Base-by-base conservation (phyloP, 2,888 invertebrate genomes). In the Lymantria dispar region DNA sequence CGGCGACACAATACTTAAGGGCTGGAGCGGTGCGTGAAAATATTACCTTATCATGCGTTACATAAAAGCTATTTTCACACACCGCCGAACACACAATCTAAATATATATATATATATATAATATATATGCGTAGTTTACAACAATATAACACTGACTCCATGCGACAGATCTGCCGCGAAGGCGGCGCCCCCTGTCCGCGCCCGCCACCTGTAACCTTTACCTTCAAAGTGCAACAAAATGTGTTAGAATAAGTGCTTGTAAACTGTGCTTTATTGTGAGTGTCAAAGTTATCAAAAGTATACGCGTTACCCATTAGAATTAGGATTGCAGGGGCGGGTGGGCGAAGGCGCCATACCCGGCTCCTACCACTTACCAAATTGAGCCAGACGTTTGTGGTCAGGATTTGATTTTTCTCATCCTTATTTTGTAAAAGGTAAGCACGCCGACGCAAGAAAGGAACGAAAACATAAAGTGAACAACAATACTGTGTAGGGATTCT, bases 381-480 rank as follows among this genome's bases (percentile, higher is more conserved):
- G 87, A 98, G 95, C 98, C 98, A 98, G 92, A 98, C 96, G 94
- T 98, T 98, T 92, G 98, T 98, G 87, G 98, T 97, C 93, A 98
- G 95, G 93, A 98, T 98, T 95, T 98, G 98, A 93, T 98, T 98
- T 95, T 98, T 99, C 95, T 99, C 99, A 93, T 99, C 98, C 98
- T 99, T 89, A 87, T 87, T 87, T 88, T 83, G 88, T 84, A 75
- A 84, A 95, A 91, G 95, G 94, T 92, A 94, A 91, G 92, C 90
- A 87, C 89, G 90, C 85, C 80, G 83, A 81, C 86, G 88, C 87
- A 86, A 88, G 90, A 92, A 88, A 87, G 85, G 85, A 86, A 88
- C 78, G 85, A 87, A 87, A 90, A 87, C 79, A 82, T 69, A 85
- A 76, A 76, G 82, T 85, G 74, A 86, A 85, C 80, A 86, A 81